These are phyloP conservation scores for Hydrozoanthus tunicans DNA, from an alignment of 64 coral and sea anemone genomes.

Conservation along the genomic window DNA sequence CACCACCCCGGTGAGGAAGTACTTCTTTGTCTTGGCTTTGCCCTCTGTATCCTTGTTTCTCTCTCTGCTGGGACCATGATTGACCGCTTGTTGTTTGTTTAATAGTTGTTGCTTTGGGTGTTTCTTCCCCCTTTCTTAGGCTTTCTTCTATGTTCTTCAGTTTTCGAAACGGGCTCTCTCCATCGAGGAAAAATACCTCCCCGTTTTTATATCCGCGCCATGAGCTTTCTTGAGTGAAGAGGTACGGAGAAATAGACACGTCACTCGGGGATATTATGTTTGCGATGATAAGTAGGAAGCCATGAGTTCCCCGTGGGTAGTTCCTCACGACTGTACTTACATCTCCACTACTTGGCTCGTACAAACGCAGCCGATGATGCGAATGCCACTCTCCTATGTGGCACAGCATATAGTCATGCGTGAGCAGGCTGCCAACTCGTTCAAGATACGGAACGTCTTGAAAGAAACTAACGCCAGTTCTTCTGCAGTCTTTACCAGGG, in stretches of 20 bases:
- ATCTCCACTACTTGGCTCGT: conserved; percentile 71
- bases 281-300: conserved; percentile 79
- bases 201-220: not conserved
- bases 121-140: not conserved
- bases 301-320: conserved; percentile 60
- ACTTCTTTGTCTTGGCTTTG: too few species aligned
- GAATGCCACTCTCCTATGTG: conserved; percentile 94
- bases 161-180: conserved; percentile 14
- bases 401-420: conserved; percentile 63
- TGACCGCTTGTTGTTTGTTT: not conserved
- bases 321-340: conserved; percentile 67
- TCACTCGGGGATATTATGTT: conserved; percentile 31
- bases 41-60: too few species aligned
- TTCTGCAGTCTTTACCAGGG: conserved; percentile 61
- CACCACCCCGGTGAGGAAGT: too few species aligned
- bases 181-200: not conserved
- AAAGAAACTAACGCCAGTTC: conserved; percentile 67
- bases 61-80: not conserved
- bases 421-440: conserved; percentile 53
- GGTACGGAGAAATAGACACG: conserved; percentile 70
- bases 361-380: conserved; percentile 61
- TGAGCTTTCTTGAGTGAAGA: conserved; percentile 30
- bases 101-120: too few species aligned
- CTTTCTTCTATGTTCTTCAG: not conserved
- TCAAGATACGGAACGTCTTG: conserved; percentile 76